Evolutionary conservation across 37 sponge, comb jelly and placozoan genomes (phyloP), one percentile per base, ranked within the genome.

Genomic region (Diacarnus erythraeanus): DNA sequence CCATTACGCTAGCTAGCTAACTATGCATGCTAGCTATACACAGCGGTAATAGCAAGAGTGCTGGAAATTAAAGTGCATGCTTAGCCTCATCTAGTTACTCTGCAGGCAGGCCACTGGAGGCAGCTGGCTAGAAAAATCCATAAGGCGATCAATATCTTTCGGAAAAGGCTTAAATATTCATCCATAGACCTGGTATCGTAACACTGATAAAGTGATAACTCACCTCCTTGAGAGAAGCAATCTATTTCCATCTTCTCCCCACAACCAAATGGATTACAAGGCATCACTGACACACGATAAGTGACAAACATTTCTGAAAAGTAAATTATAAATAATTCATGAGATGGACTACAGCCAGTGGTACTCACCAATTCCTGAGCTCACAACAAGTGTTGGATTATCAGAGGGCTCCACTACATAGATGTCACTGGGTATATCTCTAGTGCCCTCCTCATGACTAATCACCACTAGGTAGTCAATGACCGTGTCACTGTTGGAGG

Each of bases 201-300:
- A 27, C 26, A 2, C 2, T 22, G 18, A 22, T 12, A 25, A 25
- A 29, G 33, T 36, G 2, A 75, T 25, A 9, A 61, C 61, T 38
- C 42, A 76, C 77, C 67, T 78, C 78, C 78, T 35, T 26, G 8
- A n/a, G 78, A 44, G 29, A 78, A 78, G 51, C 61, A 78, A 42
- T 20, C 44, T 8, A 47, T 18, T 39, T 9, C 1, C 1, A 3
- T 17, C 5, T 21, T 6, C 1, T 2, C 51, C 5, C 78, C 78
- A 78, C 78, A 78, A 8, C 67, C 78, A 21, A 2, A 47, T 9
- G 54, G 5, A 42, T 78, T 78, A 42, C n/a, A 17, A 30, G 78
- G 39, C 67, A 27, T 22, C 44, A 78, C 47, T 34, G 65, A 61
- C 9, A 65, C 21, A 1, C 23, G 23, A 31, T 78, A 78, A 17